Evolutionary conservation across 2,113 vertebrate genomes (phyloP).

Genomic region (Corythornis madagascariensis): DNA sequence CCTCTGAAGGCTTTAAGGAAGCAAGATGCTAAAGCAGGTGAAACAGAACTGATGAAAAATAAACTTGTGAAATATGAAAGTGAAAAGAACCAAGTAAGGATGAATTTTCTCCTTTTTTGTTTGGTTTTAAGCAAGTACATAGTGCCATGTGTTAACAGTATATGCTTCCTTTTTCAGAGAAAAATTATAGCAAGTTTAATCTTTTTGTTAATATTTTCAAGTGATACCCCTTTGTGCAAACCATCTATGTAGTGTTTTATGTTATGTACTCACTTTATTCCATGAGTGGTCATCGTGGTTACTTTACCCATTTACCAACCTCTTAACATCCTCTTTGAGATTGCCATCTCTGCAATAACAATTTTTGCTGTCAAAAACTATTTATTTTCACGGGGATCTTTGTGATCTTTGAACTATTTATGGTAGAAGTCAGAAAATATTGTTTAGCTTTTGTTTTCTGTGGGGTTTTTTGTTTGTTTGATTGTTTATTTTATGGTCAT

Average conservation of each 20-base stretch:
- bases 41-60: slow-evolving; percentile 72
- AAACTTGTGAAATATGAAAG: slow-evolving; percentile 82
- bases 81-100: slow-evolving; percentile 83
- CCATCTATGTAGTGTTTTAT: neutral
- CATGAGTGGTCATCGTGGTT: neutral
- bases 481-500: neutral
- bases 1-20: slow-evolving; percentile 79
- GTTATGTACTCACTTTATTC: neutral
- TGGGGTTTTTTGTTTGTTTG: neutral
- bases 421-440: neutral
- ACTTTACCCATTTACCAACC: neutral
- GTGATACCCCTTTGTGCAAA: neutral
- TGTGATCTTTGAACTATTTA: slow-evolving; percentile 10
- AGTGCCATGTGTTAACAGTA: neutral
- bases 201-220: neutral
- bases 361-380: neutral
- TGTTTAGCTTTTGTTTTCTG: neutral
- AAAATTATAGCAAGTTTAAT: neutral
- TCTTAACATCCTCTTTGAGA: neutral
- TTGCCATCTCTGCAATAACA: neutral
- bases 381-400: neutral
- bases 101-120: neutral
- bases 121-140: neutral
- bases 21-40: slow-evolving; percentile 74
- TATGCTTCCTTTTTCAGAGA: neutral